Base-by-base conservation (phyloP, 2,113 vertebrate genomes). In the Oxyruncus cristatus region DNA sequence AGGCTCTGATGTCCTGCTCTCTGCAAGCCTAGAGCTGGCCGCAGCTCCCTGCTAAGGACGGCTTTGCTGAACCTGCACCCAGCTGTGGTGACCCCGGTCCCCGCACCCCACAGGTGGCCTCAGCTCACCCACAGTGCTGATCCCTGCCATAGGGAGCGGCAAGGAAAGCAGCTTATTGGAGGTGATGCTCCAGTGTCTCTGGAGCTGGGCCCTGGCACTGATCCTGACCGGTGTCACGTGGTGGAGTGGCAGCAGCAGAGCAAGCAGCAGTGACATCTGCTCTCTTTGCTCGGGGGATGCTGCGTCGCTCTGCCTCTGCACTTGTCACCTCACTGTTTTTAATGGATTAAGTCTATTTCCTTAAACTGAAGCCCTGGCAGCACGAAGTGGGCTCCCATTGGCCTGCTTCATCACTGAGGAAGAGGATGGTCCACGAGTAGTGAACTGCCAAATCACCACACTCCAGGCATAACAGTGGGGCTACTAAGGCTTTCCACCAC, bases 61-160 rank as follows among this genome's bases (percentile, higher is more conserved):
- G 39, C 37, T 53, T 37, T 41, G 52, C 44, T 23, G 33, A 81
- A 12, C 8, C 42, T 12, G 7, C 6, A 2, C 3, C 35, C 33
- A 33, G 39, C 22, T 4, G 1, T 6, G 44, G 30, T 35, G 47
- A 8, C 1, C 27, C 17, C 0, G 0, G 5, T 28, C 11, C n/a
- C 7, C 2, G n/a, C 44, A 22, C 20, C 0, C 0, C 46, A 39
- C 0, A 0, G 32, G 11, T 2, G 6, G 67, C 50, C 70, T 24
- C 46, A 22, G 65, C 71, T 66, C 33, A 9, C 26, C 42, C 2
- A 0, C 46, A 15, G 71, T 1, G 39, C 32, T 67, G 72, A 37
- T 83, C 53, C 58, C 71, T 37, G 50, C 37, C 1, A 0, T 0
- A 5, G 52, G 47, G n/a, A 83, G 70, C 65, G 67, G 66, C 6